Conservation (phyloP, 2,797 vertebrate genomes). For the Rachycentron canadum region DNA sequence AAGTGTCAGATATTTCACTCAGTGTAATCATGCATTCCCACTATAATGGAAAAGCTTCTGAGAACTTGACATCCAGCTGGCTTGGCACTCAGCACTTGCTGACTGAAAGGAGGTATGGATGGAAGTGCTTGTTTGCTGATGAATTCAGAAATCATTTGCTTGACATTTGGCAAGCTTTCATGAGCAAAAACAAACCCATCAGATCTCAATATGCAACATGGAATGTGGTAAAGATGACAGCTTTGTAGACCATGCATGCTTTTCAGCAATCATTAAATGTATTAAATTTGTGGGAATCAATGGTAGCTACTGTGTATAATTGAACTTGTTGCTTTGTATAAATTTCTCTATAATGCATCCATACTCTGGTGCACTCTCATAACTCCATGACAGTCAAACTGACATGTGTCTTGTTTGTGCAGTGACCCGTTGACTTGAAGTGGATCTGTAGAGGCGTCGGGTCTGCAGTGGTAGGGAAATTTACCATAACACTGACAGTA, state of each 20-base stretch:
- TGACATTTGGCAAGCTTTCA: constrained; percentile 29
- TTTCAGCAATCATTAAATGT: background rate
- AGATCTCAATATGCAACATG: background rate
- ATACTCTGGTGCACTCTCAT: background rate
- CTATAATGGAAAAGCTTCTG: constrained; percentile 10
- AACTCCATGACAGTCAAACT: background rate
- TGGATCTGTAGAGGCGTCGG: constrained; percentile 18
- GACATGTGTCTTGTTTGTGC: constrained; percentile 15
- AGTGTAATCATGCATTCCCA: background rate
- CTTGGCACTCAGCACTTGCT: background rate
- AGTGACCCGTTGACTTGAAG: constrained; percentile 1
- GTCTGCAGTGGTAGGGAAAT: constrained; percentile 17
- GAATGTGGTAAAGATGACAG: background rate
- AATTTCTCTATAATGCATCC: background rate
- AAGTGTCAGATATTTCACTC: constrained; percentile 1
- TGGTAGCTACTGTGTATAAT: background rate
- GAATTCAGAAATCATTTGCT: constrained; percentile 13
- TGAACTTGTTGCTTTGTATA: background rate
- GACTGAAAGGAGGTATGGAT: constrained; percentile 11
- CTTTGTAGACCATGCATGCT: background rate
- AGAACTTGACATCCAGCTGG: constrained; percentile 22
- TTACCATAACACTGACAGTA: background rate
- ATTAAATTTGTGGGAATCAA: background rate
- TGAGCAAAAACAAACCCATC: constrained; percentile 3
- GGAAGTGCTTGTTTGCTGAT: constrained; percentile 17